Base-by-base conservation (phyloP, 2,888 invertebrate species). In the Caradrina kadenii region DNA sequence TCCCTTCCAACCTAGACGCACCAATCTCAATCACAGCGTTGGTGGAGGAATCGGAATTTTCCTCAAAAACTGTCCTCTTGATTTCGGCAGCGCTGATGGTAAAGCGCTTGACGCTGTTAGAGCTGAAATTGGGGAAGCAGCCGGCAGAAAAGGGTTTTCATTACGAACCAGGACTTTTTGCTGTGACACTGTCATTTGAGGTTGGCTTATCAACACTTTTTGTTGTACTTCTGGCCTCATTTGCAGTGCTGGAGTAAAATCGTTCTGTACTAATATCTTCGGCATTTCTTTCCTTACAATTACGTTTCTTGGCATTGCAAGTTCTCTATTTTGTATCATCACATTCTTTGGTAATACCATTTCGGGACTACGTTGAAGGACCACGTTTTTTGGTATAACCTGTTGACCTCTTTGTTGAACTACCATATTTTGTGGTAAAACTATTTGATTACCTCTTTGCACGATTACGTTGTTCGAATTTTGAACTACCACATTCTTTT, bases 31-130 rank as follows among this genome's bases (percentile, higher is more conserved):
- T 83, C 87, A 92, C 52, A 93, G 86, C 79, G 86, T 87, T 2
- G 94, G 94, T 0, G 94, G 94, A 1, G 92, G 91, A 7, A 93
- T 91, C 0, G 93, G 91, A 8, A 93, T 91, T 69, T 92, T 93
- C 66, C 87, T 93, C 17, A 93, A 85, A 79, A 87, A 91, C 45
- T 89, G 87, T 35, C 91, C 89, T 19, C 81, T 85, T 15, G 87
- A 87, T 13, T 83, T 79, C 2, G 87, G 83, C 0, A 80, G 78
- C 0, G 83, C 83, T 17, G 90, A 86, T 0, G 91, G 89, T 17
- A 90, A 49, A 0, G 17, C n/a, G 1, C 75, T 39, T 0, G 88
- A 79, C 0, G 50, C 86, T 7, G 87, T 84, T 17, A 88, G 49
- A 0, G 89, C 86, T 0, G 92, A 92, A 2, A 91, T 82, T 0